Conservation (phyloP, 2,888 invertebrate genomes). For the Metellina segmentata region DNA sequence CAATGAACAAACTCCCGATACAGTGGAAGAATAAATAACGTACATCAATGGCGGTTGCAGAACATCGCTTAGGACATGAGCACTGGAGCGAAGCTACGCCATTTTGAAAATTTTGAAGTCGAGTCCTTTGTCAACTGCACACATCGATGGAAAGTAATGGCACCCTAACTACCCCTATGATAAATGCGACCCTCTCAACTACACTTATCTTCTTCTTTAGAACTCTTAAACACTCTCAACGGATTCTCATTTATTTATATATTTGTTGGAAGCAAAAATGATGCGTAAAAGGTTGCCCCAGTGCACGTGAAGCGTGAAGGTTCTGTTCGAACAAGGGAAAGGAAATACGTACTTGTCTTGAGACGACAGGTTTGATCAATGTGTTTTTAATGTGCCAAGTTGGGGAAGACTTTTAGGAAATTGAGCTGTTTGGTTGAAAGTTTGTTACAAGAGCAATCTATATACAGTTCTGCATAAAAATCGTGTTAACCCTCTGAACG, state of each 20-base stretch:
- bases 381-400: slow-evolving; percentile 40
- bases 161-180: slow-evolving; percentile 18
- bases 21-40: too few relatives aligned
- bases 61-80: too few relatives aligned
- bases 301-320: too few relatives aligned
- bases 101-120: slow-evolving; percentile 4
- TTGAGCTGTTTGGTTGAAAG: background rate
- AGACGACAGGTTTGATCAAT: slow-evolving; percentile 28
- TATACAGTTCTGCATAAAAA: too few relatives aligned
- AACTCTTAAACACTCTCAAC: slow-evolving; percentile 4
- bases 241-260: slow-evolving; percentile 21
- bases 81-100: background rate
- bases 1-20: too few relatives aligned
- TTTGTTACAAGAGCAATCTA: background rate
- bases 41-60: too few relatives aligned
- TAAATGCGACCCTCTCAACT: slow-evolving; percentile 16
- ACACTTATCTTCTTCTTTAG: slow-evolving; percentile 11
- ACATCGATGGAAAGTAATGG: slow-evolving; percentile 20
- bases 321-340: background rate
- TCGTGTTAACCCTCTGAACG: too few relatives aligned
- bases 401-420: background rate
- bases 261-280: slow-evolving; percentile 24
- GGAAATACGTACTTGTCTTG: slow-evolving; percentile 15
- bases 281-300: background rate
- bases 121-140: slow-evolving; percentile 28